phyloP scores from a whole-genome alignment of 2,113 vertebrate genomes.

The Rhizomys pruinosus region DNA sequence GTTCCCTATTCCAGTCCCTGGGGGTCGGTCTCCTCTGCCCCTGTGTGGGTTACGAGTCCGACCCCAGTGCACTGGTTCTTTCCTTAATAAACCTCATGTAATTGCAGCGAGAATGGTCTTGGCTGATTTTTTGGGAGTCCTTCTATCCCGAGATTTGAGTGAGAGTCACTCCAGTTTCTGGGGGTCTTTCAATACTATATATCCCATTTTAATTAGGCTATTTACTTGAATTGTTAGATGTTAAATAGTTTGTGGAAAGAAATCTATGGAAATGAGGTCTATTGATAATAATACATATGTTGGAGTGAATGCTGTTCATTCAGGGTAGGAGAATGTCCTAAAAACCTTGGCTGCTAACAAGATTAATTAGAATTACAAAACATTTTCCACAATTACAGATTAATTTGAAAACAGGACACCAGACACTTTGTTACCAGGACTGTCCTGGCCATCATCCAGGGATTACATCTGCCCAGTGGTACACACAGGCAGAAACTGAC shows the following conservation, averaged over 20 bases:
- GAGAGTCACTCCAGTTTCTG: too few species aligned
- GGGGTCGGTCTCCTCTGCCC: too few species aligned
- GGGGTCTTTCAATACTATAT: too few species aligned
- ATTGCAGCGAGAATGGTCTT: too few species aligned
- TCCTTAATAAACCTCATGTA: too few species aligned
- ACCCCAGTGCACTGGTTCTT: too few species aligned
- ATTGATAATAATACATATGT: background rate
- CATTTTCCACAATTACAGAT: slow-evolving; percentile 46
- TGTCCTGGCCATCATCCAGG: slow-evolving; percentile 55
- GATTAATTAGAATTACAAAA: slow-evolving; percentile 62
- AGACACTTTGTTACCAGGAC: slow-evolving; percentile 45
- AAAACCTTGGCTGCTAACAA: slow-evolving; percentile 41
- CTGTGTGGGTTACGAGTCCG: too few species aligned
- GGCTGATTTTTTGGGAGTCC: too few species aligned
- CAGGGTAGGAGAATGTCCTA: background rate
- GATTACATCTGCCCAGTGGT: slow-evolving; percentile 61
- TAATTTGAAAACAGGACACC: slow-evolving; percentile 62
- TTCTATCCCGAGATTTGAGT: too few species aligned
- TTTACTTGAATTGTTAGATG: background rate
- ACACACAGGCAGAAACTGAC: slow-evolving; percentile 65
- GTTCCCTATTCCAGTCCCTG: too few species aligned
- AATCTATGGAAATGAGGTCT: slow-evolving; percentile 22
- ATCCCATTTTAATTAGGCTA: slow-evolving; percentile 29
- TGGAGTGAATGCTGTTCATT: background rate
- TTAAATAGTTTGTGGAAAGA: slow-evolving; percentile 21